Evolutionary conservation across 2,113 vertebrate species (phyloP), one percentile per base, ranked within the genome.

Genomic region (Tragelaphus strepsiceros): DNA sequence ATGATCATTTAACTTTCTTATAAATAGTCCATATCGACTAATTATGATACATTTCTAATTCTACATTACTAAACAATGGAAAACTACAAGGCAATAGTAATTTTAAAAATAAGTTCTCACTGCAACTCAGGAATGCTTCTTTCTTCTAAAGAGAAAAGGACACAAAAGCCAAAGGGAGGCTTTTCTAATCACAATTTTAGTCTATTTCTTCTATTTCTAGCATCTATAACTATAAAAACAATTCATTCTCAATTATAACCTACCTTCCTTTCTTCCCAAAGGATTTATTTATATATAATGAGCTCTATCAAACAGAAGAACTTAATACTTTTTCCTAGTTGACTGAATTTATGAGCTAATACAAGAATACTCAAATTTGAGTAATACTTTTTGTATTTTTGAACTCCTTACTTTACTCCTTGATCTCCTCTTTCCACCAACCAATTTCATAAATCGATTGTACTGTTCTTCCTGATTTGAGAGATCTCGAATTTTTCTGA

Each of bases 401-500:
- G 7, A 7, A 97, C 22, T 91, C 58, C 97, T 98, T 98, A 99
- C 99, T 98, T 99, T 99, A 98, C 99, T 99, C 97, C 99, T 99
- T 0, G 99, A 98, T 97, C 98, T 98, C n/a, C 98, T 99, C 96
- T 99, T 99, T 30, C 99, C 99, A 7, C 99, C 99, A 97, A 99
- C 99, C 94, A 99, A 99, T 95, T 99, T 99, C 99, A 99, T 99
- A 97, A 99, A 99, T 71, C 99, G 99, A 98, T 99, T 99, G 96
- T 99, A 99, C 93, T 99, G 99, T 94, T 99, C 99, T 91, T 99
- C 99, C 98, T 99, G 99, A 98, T 99, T 99, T 97, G 99, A 99
- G 28, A 99, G 99, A 93, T 99, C 99, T 1, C 99, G 98, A 97
- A 99, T 99, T 96, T 99, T 99, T 35, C 99, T 99, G 94, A 99